A percentile compares a stretch with the other conserved stretches of the same genome.
Conservation (phyloP, 2,888 invertebrate genomes). For the Balanococcus diminutus region DNA sequence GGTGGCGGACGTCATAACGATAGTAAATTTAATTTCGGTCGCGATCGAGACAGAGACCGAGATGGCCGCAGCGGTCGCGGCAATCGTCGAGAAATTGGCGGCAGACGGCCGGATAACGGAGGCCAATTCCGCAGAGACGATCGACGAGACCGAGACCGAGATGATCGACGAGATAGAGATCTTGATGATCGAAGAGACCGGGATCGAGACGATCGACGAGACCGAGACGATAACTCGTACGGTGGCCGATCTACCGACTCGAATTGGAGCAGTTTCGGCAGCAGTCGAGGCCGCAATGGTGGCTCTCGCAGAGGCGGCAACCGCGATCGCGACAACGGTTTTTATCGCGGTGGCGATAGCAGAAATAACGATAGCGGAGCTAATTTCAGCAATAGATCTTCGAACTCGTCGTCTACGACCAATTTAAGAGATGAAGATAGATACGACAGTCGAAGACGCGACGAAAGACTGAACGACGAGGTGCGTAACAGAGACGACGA, state of each 20-base stretch:
- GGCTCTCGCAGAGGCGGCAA: constrained; percentile 55
- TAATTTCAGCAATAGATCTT: constrained; percentile 28
- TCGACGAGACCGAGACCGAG: background rate
- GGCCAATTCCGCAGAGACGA: background rate
- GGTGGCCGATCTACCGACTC: background rate
- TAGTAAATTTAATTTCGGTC: constrained; percentile 15
- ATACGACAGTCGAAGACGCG: background rate
- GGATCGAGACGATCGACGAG: background rate
- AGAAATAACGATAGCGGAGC: constrained; percentile 33
- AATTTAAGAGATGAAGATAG: constrained; percentile 15
- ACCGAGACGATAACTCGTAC: background rate
- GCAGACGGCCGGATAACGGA: constrained; percentile 34
- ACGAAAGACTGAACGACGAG: constrained; percentile 47
- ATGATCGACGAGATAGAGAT: no score
- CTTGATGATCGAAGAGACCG: background rate
- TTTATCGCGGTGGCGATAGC: background rate
- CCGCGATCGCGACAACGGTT: constrained; percentile 46
- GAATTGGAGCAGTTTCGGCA: constrained; percentile 20
- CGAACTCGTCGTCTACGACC: background rate
- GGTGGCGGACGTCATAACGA: constrained; percentile 23
- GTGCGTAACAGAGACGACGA: background rate
- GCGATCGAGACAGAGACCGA: background rate
- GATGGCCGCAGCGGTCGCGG: background rate
- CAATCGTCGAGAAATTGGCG: constrained; percentile 2
- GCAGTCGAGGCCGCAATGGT: constrained; percentile 57